These are phyloP conservation scores for Ectemnius continuus DNA, from an alignment of 2,888 invertebrate genomes.

Conservation along the genomic window DNA sequence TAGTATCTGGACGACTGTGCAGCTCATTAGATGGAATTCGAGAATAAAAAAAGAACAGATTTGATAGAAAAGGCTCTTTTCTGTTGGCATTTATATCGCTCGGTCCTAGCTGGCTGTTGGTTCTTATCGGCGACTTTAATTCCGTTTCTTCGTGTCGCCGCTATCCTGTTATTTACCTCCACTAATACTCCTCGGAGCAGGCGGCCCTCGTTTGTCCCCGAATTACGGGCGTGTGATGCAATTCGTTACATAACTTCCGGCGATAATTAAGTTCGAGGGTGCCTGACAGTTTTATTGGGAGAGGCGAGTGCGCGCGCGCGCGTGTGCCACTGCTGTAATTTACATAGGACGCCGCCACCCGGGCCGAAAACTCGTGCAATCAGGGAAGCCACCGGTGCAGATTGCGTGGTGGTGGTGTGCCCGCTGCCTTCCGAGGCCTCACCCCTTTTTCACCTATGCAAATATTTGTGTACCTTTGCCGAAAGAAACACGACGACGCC, in stretches of 20 bases:
- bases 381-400: constrained; percentile 7
- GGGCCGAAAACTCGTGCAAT: constrained; percentile 5
- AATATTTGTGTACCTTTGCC: background rate
- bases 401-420: background rate
- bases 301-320: too few species aligned
- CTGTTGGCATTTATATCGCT: background rate
- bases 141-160: background rate
- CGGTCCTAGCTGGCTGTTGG: background rate
- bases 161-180: constrained; percentile 39
- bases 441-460: constrained; percentile 2
- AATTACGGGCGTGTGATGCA: constrained; percentile 16
- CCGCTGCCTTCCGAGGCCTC: background rate
- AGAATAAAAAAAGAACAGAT: too few species aligned
- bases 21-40: too few species aligned
- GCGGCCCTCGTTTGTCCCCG: constrained; percentile 21
- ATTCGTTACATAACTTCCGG: constrained; percentile 47
- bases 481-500: background rate
- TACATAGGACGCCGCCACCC: constrained; percentile 48
- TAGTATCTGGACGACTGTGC: too few species aligned
- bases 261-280: constrained; percentile 55
- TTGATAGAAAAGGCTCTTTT: too few species aligned
- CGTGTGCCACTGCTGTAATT: constrained; percentile 35
- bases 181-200: constrained; percentile 29
- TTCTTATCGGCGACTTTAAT: constrained; percentile 4
- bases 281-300: constrained; percentile 56